Base-by-base conservation (phyloP, 1,140 invertebrate species). In the Catajapyx aquilonaris region DNA sequence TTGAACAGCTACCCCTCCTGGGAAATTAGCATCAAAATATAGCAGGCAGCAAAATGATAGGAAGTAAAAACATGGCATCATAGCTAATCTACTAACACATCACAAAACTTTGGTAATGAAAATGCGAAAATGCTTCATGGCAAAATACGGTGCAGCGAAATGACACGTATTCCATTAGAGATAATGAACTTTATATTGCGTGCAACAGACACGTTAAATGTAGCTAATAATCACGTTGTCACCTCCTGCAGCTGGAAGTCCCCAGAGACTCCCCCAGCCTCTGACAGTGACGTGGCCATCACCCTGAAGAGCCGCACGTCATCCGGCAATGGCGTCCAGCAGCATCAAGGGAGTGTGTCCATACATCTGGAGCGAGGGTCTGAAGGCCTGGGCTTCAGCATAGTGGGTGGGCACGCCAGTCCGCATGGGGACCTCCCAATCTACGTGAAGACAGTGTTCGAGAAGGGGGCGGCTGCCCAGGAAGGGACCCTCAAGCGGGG, bases 361-460 rank as follows among this genome's bases (percentile, higher is more conserved):
- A n/a, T n/a, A n/a, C n/a, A n/a, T n/a, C 68, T 83, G 44, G 66
- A 68, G 28, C 68, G 77, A 39, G 76, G 76, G 20, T 63, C 69
- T 20, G 76, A 77, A 34, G 73, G 74, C 16, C 64, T 84, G 18
- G 78, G 78, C 0, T 81, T 83, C 54, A 77, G 73, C 22, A 76
- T 83, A 23, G 77, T 83, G 0, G 79, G 79, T n/a, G 78, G 77
- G 1, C 66, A 66, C 35, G 73, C 73, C 45, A 78, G 73, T 30
- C 75, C 74, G 4, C 69, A 74, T 44, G 77, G 76, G 2, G 68
- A 77, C 47, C 67, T 81, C 54, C 77, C 78, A 10, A 78, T 83
- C 40, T 81, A 77, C 49, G 73, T 83, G 10, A 83, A 83, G 51
- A 81, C 72, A n/a, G 75, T 83, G 35, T 81, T 80, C 50, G 68